phyloP scores from a whole-genome alignment of 2,888 invertebrate genomes.

The Oscheius onirici region DNA sequence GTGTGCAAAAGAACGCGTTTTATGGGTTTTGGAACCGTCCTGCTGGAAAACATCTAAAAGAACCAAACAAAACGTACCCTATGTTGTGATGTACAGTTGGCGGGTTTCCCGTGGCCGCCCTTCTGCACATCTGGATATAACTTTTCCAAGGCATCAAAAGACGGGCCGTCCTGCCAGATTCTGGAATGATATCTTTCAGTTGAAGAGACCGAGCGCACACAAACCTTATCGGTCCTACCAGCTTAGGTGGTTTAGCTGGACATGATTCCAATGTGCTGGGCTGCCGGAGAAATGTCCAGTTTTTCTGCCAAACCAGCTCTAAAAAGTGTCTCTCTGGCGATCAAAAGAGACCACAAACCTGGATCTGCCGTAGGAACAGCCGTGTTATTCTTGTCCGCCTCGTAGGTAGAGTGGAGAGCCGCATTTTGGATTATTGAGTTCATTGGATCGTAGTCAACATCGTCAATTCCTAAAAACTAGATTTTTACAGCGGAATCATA shows the following conservation, averaged over 20 bases:
- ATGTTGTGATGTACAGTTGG: conserved; percentile 78
- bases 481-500: background rate
- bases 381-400: background rate
- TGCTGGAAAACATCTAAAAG: too few species aligned
- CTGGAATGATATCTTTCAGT: conserved; percentile 7
- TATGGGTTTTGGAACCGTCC: too few species aligned
- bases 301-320: conserved; percentile 20
- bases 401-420: conserved; percentile 1
- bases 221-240: conserved; percentile 32
- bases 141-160: conserved; percentile 76
- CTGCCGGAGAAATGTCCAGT: conserved; percentile 19
- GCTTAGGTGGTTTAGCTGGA: conserved; percentile 27
- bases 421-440: conserved; percentile 14
- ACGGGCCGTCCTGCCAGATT: conserved; percentile 68
- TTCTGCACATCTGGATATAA: conserved; percentile 79
- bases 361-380: background rate
- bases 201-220: background rate
- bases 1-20: too few species aligned
- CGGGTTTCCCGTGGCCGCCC: conserved; percentile 87
- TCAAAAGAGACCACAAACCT: background rate
- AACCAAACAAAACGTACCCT: conserved; percentile 57
- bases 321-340: background rate
- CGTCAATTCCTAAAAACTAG: conserved; percentile 2
- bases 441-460: conserved; percentile 15
- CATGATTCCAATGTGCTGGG: background rate